Evolutionary conservation across 2,888 invertebrate genomes (phyloP).

Genomic region (Plemyria rubiginata): DNA sequence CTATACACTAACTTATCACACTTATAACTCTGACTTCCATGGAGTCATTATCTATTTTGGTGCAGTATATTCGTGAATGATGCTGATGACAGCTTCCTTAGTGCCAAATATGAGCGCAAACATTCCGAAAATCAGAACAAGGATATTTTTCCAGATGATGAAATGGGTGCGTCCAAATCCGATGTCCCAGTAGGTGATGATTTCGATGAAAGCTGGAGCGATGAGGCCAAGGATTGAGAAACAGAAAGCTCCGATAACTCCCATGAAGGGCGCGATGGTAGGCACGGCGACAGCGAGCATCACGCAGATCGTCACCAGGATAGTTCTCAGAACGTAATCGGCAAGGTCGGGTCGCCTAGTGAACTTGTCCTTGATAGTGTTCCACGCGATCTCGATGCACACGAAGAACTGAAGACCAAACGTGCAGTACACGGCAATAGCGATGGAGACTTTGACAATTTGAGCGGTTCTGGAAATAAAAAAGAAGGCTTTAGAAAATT

Average conservation of each 20-base stretch:
- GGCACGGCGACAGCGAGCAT: slow-evolving; percentile 94
- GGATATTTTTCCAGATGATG: slow-evolving; percentile 91
- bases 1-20: slow-evolving; percentile 39
- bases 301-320: slow-evolving; percentile 88
- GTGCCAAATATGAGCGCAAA: slow-evolving; percentile 92
- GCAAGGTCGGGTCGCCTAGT: slow-evolving; percentile 87
- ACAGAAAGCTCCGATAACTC: slow-evolving; percentile 96
- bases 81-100: slow-evolving; percentile 65
- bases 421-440: slow-evolving; percentile 95
- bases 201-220: slow-evolving; percentile 93
- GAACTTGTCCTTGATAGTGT: slow-evolving; percentile 89
- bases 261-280: slow-evolving; percentile 94
- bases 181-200: slow-evolving; percentile 93
- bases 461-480: slow-evolving; percentile 89
- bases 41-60: slow-evolving; percentile 25
- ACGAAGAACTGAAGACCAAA: slow-evolving; percentile 99
- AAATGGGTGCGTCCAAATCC: slow-evolving; percentile 90
- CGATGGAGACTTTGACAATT: slow-evolving; percentile 93
- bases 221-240: slow-evolving; percentile 96
- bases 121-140: slow-evolving; percentile 90
- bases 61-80: slow-evolving; percentile 50
- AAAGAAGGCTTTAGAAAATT: too few species aligned
- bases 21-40: slow-evolving; percentile 42
- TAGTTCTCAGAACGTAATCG: slow-evolving; percentile 90
- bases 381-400: slow-evolving; percentile 96